phyloP scores from a whole-genome alignment of 1,140 invertebrate species.

The silkworm (Bombyx mori) region DNA sequence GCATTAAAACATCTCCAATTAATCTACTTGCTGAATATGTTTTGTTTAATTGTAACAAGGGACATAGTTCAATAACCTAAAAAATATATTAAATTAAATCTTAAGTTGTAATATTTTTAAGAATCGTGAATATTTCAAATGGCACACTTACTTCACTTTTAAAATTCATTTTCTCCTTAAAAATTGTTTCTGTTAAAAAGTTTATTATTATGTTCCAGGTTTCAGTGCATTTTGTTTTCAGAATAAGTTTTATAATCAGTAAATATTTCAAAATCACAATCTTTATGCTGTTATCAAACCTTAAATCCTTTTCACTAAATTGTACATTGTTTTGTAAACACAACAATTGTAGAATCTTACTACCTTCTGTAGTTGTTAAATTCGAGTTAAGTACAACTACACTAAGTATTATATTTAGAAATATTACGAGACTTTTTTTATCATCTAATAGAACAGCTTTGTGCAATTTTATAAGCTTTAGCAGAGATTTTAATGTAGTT shows the following conservation, averaged over 20 bases:
- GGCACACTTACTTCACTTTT: constrained; percentile 28
- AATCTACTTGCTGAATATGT: constrained; percentile 41
- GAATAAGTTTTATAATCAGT: constrained; percentile 21
- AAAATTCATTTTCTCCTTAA: constrained; percentile 24
- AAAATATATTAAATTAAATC: constrained; percentile 17
- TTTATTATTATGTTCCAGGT: constrained; percentile 26
- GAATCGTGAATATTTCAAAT: background rate
- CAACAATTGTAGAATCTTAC: constrained; percentile 26
- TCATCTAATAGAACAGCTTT: constrained; percentile 22
- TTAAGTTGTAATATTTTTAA: background rate
- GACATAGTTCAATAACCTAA: constrained; percentile 38
- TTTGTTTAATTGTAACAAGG: constrained; percentile 38
- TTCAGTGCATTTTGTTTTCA: constrained; percentile 28
- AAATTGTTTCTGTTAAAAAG: constrained; percentile 20
- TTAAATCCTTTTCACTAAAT: constrained; percentile 20
- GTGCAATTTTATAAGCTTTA: constrained; percentile 24
- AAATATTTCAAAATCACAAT: constrained; percentile 28
- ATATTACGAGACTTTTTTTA: constrained; percentile 15
- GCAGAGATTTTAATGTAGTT: constrained; percentile 24
- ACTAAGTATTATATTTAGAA: constrained; percentile 31
- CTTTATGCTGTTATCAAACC: constrained; percentile 18
- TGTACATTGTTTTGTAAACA: constrained; percentile 26
- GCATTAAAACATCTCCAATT: constrained; percentile 49
- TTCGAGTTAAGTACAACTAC: constrained; percentile 21
- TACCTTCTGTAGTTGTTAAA: constrained; percentile 18